Conservation (phyloP, 2,888 invertebrate species). For the Teleiodes luculella region DNA sequence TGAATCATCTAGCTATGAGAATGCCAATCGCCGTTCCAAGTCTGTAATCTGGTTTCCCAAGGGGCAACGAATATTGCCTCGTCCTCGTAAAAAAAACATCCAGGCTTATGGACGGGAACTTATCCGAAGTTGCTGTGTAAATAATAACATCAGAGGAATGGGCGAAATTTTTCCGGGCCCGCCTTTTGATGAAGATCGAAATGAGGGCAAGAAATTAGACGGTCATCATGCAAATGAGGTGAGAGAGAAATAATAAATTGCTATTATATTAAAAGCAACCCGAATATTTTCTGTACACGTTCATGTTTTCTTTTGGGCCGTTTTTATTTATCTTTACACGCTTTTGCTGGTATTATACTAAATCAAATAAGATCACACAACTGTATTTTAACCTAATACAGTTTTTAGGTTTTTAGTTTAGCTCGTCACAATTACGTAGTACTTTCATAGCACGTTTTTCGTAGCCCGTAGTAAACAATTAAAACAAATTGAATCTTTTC, state of each 20-base stretch:
- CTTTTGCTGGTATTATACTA: too few species aligned
- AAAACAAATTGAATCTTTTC: too few species aligned
- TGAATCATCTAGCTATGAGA: slow-evolving; percentile 27
- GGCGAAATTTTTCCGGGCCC: neutral
- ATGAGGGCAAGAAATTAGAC: neutral
- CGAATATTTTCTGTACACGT: too few species aligned
- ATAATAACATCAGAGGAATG: neutral
- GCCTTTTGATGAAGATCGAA: neutral
- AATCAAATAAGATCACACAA: too few species aligned
- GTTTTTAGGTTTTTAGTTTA: too few species aligned
- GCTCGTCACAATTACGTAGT: too few species aligned
- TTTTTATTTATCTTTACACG: too few species aligned
- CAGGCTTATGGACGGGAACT: neutral
- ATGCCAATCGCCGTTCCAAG: slow-evolving; percentile 23
- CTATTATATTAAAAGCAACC: too few species aligned
- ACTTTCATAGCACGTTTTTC: too few species aligned
- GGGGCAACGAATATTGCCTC: slow-evolving; percentile 31
- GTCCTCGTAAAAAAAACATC: slow-evolving; percentile 33
- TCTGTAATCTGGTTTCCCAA: slow-evolving; percentile 26
- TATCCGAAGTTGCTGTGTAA: slow-evolving; percentile 4
- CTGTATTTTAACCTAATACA: too few species aligned
- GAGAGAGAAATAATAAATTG: neutral
- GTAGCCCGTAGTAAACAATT: too few species aligned
- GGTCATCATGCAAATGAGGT: neutral
- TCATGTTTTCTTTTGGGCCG: too few species aligned